Evolutionary conservation across 2,888 invertebrate genomes (phyloP).

Genomic region (Hololepta plana): DNA sequence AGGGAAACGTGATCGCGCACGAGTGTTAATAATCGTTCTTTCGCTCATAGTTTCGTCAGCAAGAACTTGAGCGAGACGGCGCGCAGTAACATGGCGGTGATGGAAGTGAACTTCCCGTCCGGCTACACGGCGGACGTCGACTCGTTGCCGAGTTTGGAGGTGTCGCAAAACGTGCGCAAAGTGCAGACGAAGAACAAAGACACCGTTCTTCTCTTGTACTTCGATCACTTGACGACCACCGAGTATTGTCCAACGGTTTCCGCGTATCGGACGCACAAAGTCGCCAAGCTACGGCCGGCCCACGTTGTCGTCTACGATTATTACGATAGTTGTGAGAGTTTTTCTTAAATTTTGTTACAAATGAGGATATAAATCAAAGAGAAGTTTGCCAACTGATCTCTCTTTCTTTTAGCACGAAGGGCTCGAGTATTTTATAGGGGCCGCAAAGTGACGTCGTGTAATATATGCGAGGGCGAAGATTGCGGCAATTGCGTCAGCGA

Average conservation of each 20-base stretch:
- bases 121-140: conserved; percentile 75
- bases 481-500: conserved; percentile 31
- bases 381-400: conserved; percentile 1
- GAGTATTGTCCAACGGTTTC: conserved; percentile 73
- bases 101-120: conserved; percentile 78
- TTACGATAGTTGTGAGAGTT: conserved; percentile 69
- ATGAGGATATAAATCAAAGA: conserved; percentile 1
- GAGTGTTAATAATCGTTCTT: conserved; percentile 6
- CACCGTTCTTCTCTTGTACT: conserved; percentile 48
- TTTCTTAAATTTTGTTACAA: conserved; percentile 2
- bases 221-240: conserved; percentile 40
- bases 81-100: conserved; percentile 75
- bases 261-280: conserved; percentile 65
- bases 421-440: conserved; percentile 70
- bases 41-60: conserved; percentile 40
- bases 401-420: conserved; percentile 42
- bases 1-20: not conserved
- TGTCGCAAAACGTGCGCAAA: conserved; percentile 39
- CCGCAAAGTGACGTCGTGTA: conserved; percentile 49
- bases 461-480: conserved; percentile 60
- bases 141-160: conserved; percentile 42
- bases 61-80: conserved; percentile 38
- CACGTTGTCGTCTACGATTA: conserved; percentile 77
- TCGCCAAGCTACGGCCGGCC: conserved; percentile 72
- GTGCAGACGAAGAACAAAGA: conserved; percentile 51